A percentile compares a stretch with the other conserved stretches of the same genome.
Evolutionary conservation across 2,888 invertebrate genomes (phyloP).

Genomic region (Mactromeris polynyma): DNA sequence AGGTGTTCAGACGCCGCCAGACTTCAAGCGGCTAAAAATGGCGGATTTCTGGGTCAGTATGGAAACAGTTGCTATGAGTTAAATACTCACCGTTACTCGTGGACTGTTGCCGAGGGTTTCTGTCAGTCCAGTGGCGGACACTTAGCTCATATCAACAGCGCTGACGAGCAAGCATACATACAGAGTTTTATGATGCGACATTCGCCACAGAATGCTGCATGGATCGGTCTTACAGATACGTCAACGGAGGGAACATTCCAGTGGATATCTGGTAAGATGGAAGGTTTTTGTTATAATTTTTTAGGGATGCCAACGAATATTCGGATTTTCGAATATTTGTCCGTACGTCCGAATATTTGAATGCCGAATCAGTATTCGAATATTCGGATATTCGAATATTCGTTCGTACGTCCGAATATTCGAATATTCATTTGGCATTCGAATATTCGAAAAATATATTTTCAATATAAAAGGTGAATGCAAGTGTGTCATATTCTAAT

Average conservation of each 20-base stretch:
- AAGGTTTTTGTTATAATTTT: too few species aligned
- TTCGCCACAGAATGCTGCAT: slow-evolving; percentile 42
- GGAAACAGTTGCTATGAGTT: slow-evolving; percentile 48
- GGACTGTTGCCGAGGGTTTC: slow-evolving; percentile 31
- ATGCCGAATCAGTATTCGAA: too few species aligned
- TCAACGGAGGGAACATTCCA: slow-evolving; percentile 38
- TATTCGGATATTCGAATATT: too few species aligned
- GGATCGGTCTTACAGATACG: slow-evolving; percentile 52
- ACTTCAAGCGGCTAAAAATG: not conserved
- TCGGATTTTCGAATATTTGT: too few species aligned
- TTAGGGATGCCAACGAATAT: too few species aligned
- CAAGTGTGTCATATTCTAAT: too few species aligned
- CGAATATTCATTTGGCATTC: too few species aligned
- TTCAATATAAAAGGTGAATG: too few species aligned
- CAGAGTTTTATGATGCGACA: slow-evolving; percentile 35
- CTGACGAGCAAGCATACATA: slow-evolving; percentile 43
- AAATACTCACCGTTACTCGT: not conserved
- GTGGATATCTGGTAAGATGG: slow-evolving; percentile 50
- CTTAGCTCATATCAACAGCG: slow-evolving; percentile 35
- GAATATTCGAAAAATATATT: too few species aligned
- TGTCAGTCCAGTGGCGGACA: slow-evolving; percentile 39
- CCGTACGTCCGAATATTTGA: too few species aligned
- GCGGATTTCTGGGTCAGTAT: slow-evolving; percentile 38
- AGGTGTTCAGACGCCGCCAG: not conserved
- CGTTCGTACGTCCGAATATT: too few species aligned